Evolutionary conservation across 1,140 invertebrate species (phyloP).

Genomic region (Oryctes rhinoceros): DNA sequence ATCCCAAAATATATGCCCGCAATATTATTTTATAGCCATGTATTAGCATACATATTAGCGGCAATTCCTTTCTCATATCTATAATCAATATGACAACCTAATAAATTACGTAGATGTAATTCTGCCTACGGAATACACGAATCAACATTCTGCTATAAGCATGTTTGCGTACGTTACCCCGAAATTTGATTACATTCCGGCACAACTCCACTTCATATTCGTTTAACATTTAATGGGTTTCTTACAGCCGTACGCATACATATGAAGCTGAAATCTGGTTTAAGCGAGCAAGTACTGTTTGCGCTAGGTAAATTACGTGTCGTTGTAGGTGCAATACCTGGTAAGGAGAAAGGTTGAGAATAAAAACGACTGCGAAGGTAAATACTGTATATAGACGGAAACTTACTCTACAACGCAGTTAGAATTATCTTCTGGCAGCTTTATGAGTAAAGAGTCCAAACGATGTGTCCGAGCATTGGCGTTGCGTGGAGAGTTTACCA

Average conservation of each 20-base stretch:
- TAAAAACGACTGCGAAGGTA: not conserved
- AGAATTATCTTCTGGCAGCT: not conserved
- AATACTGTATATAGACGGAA: not conserved
- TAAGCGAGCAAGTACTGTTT: slow-evolving; percentile 17
- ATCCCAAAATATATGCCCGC: too few relatives aligned
- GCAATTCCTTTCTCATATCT: not conserved
- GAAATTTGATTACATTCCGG: slow-evolving; percentile 14
- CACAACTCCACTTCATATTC: not conserved
- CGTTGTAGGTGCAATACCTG: not conserved
- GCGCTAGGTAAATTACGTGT: not conserved
- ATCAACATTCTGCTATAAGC: not conserved
- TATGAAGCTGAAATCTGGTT: not conserved
- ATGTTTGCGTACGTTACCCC: not conserved
- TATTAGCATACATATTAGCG: too few relatives aligned
- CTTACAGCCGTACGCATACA: not conserved
- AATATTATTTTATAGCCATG: too few relatives aligned
- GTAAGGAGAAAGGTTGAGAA: not conserved
- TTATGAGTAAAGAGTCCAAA: too few relatives aligned
- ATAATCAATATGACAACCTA: not conserved
- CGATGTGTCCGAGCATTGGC: too few relatives aligned
- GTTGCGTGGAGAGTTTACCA: too few relatives aligned
- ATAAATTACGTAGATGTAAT: not conserved
- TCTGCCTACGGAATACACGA: not conserved
- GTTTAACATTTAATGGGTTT: not conserved
- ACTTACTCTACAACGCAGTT: not conserved